These are phyloP conservation scores for Pyrochroa serraticornis DNA, from an alignment of 2,888 invertebrate genomes.

Conservation along the genomic window DNA sequence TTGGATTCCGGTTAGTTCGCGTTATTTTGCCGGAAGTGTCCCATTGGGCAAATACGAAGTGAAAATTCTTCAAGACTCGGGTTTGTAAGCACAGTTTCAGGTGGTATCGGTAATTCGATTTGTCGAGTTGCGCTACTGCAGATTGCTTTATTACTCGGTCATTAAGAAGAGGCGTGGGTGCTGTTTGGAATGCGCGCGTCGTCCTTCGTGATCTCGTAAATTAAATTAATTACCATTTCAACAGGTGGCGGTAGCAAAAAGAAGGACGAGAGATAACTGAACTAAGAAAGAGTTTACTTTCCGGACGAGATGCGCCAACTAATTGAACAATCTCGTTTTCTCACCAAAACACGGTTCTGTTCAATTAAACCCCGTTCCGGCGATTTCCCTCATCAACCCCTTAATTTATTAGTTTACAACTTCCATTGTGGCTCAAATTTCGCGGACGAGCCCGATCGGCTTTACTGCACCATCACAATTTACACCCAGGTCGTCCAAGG, in stretches of 20 bases:
- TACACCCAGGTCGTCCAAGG: too few relatives aligned
- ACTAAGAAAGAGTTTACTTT: conserved; percentile 48
- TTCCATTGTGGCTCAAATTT: too few relatives aligned
- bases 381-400: conserved; percentile 46
- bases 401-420: conserved; percentile 40
- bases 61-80: too few relatives aligned
- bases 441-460: too few relatives aligned
- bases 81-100: too few relatives aligned
- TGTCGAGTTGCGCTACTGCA: conserved; percentile 38
- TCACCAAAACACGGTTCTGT: conserved; percentile 37
- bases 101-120: conserved; percentile 35
- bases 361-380: conserved; percentile 43
- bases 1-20: too few relatives aligned
- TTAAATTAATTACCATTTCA: conserved; percentile 55
- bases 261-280: conserved; percentile 30
- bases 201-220: conserved; percentile 49
- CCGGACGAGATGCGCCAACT: conserved; percentile 45
- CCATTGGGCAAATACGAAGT: too few relatives aligned
- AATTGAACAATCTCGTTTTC: conserved; percentile 49
- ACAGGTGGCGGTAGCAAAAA: conserved; percentile 50
- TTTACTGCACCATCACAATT: conserved; percentile 20
- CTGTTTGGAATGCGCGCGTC: conserved; percentile 37
- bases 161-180: conserved; percentile 46
- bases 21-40: too few relatives aligned
- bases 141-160: conserved; percentile 52